A percentile compares a stretch with the other conserved stretches of the same genome.
Evolutionary conservation across 2,113 vertebrate genomes (phyloP).

Genomic region (Ptyas mucosa): DNA sequence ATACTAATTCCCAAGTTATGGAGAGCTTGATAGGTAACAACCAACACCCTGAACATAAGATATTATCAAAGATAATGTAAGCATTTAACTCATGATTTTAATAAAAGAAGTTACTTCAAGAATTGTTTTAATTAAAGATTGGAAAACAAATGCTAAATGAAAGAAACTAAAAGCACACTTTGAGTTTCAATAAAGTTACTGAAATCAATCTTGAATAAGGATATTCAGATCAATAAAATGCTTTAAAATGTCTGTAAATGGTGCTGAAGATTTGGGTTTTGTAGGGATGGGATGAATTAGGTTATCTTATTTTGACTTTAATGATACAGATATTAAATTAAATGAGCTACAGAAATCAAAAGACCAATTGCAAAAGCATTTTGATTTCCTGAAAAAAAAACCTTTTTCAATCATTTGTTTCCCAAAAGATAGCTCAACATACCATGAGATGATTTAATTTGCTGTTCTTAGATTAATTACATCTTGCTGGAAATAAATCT

Average conservation of each 20-base stretch:
- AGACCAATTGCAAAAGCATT: not conserved
- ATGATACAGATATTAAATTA: slow-evolving; percentile 66
- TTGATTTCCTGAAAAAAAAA: slow-evolving; percentile 10
- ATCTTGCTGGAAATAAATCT: slow-evolving; percentile 2
- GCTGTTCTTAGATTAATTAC: slow-evolving; percentile 32
- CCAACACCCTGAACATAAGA: not conserved
- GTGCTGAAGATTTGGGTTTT: not conserved
- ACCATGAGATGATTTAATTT: slow-evolving; percentile 2
- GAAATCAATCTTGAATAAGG: not conserved
- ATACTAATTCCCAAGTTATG: not conserved
- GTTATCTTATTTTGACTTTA: slow-evolving; percentile 56
- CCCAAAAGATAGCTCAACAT: slow-evolving; percentile 42
- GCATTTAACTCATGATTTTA: not conserved
- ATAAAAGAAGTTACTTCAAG: not conserved
- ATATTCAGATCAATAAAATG: not conserved
- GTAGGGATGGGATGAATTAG: not conserved
- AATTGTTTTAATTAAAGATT: not conserved
- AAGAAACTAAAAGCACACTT: not conserved
- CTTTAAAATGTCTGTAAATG: not conserved
- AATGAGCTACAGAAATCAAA: slow-evolving; percentile 54
- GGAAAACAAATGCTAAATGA: not conserved
- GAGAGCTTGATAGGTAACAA: not conserved
- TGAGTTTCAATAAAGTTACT: not conserved
- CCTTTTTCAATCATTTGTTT: slow-evolving; percentile 57
- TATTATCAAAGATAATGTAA: not conserved